Evolutionary conservation across 2,888 invertebrate genomes (phyloP).

Genomic region (Acanthoscelides obtectus): DNA sequence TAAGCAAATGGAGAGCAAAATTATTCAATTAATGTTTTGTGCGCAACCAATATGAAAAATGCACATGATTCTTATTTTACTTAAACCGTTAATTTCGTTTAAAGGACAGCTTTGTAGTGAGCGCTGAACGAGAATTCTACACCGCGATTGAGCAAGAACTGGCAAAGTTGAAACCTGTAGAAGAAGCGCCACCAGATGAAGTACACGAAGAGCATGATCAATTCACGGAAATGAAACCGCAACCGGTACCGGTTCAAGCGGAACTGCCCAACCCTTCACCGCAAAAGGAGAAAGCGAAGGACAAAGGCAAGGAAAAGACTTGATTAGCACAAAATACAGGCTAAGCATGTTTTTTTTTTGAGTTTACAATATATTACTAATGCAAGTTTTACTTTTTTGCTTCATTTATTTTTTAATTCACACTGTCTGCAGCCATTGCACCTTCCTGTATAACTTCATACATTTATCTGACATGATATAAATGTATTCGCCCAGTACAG

Average conservation of each 20-base stretch:
- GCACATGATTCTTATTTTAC: neutral
- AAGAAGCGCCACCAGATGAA: slow-evolving; percentile 7
- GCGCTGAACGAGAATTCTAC: slow-evolving; percentile 39
- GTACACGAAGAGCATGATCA: neutral
- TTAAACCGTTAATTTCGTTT: slow-evolving; percentile 10
- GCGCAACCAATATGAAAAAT: too few species aligned
- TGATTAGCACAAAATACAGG: neutral
- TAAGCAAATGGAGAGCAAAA: too few species aligned
- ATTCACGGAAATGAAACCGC: neutral
- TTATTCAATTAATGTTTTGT: too few species aligned
- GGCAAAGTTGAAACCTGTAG: slow-evolving; percentile 19
- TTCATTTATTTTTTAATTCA: neutral
- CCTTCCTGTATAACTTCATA: too few species aligned
- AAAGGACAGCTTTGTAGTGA: slow-evolving; percentile 27
- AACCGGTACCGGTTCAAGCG: slow-evolving; percentile 5
- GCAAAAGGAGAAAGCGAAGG: neutral
- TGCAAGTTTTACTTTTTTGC: neutral
- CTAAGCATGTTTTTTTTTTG: neutral
- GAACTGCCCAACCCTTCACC: neutral
- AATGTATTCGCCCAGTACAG: too few species aligned
- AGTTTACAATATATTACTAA: neutral
- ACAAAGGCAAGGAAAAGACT: neutral
- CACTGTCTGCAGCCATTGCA: neutral
- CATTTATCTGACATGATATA: too few species aligned
- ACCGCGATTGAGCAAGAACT: slow-evolving; percentile 28